Conservation (phyloP, 2,113 vertebrate genomes). For the Sigmodon hispidus region DNA sequence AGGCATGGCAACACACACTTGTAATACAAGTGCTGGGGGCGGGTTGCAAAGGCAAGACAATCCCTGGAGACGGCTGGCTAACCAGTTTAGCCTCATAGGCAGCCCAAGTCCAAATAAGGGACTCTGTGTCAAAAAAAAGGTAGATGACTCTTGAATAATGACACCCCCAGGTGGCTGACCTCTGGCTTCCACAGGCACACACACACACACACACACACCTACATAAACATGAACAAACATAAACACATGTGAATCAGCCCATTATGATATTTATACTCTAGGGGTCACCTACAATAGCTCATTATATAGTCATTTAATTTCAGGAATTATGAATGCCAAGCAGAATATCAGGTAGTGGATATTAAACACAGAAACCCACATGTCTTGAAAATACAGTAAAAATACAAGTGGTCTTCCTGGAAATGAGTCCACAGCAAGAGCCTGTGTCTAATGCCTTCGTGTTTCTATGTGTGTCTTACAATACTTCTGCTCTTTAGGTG, state of each 20-base stretch:
- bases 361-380: neutral
- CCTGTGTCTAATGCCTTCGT: neutral
- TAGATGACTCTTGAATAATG: neutral
- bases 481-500: constrained; percentile 85
- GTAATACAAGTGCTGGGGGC: neutral
- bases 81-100: neutral
- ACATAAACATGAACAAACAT: neutral
- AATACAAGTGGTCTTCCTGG: neutral
- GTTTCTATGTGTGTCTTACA: neutral
- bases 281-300: neutral
- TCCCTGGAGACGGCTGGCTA: neutral
- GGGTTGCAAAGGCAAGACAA: neutral
- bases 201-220: neutral
- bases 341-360: neutral
- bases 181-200: neutral
- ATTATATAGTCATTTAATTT: constrained; percentile 1
- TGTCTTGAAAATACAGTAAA: neutral
- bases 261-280: neutral
- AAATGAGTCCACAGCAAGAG: neutral
- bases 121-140: neutral
- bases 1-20: neutral
- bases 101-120: neutral
- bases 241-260: neutral
- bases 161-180: neutral
- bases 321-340: neutral